A percentile compares a stretch with the other conserved stretches of the same genome.
phyloP scores from a whole-genome alignment of 2,797 vertebrate species.

The Macropus fuliginosus region DNA sequence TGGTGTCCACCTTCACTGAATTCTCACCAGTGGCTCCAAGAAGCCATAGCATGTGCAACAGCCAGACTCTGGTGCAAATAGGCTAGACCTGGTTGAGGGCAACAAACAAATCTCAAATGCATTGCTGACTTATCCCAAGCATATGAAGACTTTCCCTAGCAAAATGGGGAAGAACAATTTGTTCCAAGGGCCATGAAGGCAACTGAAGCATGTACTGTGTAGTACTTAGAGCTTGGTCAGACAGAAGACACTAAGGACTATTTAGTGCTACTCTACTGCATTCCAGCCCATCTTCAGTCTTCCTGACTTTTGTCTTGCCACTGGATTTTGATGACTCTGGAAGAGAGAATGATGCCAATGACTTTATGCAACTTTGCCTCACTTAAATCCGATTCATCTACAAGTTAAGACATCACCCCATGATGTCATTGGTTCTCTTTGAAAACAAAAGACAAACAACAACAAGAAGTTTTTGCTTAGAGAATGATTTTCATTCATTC shows the following conservation, averaged over 20 bases:
- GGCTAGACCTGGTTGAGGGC: no score
- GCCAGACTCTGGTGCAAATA: not conserved
- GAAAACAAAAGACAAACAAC: not conserved
- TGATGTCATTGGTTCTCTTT: not conserved
- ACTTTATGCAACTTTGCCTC: not conserved
- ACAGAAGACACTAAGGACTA: not conserved
- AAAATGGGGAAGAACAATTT: not conserved
- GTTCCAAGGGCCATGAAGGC: not conserved
- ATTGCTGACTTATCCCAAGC: not conserved
- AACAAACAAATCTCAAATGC: not conserved
- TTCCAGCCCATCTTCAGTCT: not conserved
- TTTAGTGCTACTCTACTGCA: not conserved
- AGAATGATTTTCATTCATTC: not conserved
- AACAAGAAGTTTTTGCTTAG: no score
- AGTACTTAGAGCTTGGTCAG: not conserved
- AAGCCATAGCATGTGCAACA: not conserved
- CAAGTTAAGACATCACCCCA: not conserved
- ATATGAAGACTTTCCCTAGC: not conserved
- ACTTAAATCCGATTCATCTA: not conserved
- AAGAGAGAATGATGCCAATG: not conserved
- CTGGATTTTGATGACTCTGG: not conserved
- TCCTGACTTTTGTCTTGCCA: not conserved
- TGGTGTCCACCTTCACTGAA: not conserved
- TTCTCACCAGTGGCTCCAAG: not conserved
- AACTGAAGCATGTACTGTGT: not conserved